Evolutionary conservation across 2,113 vertebrate genomes (phyloP).

Genomic region (Neomonachus schauinslandi): DNA sequence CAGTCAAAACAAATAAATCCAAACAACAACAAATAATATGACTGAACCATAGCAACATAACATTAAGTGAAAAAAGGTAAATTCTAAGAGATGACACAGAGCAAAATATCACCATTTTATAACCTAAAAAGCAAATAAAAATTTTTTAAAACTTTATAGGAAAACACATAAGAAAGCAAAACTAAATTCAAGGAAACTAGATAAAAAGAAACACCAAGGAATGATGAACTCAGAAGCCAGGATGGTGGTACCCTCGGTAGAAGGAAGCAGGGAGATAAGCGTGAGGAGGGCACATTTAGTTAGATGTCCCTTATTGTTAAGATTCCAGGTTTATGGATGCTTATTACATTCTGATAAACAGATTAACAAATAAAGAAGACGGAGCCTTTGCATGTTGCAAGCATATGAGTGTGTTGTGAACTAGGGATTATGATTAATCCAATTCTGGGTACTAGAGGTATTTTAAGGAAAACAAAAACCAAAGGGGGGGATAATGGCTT

Average conservation of each 20-base stretch:
- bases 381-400: not conserved
- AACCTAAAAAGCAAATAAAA: not conserved
- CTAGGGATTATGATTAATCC: not conserved
- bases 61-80: not conserved
- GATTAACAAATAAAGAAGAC: not conserved
- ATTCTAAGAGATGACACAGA: not conserved
- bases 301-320: not conserved
- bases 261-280: not conserved
- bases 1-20: not conserved
- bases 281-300: not conserved
- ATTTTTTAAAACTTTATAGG: not conserved
- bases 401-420: not conserved
- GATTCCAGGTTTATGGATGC: not conserved
- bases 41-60: not conserved
- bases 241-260: not conserved
- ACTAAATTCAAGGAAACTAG: not conserved
- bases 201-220: not conserved
- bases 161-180: not conserved
- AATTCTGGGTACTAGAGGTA: not conserved
- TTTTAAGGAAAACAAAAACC: not conserved
- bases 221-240: not conserved
- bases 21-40: not conserved
- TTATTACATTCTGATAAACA: not conserved
- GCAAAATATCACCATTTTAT: not conserved
- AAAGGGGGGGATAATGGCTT: not conserved